phyloP scores from a whole-genome alignment of 2,888 invertebrate species.

The Lycia hirtaria region DNA sequence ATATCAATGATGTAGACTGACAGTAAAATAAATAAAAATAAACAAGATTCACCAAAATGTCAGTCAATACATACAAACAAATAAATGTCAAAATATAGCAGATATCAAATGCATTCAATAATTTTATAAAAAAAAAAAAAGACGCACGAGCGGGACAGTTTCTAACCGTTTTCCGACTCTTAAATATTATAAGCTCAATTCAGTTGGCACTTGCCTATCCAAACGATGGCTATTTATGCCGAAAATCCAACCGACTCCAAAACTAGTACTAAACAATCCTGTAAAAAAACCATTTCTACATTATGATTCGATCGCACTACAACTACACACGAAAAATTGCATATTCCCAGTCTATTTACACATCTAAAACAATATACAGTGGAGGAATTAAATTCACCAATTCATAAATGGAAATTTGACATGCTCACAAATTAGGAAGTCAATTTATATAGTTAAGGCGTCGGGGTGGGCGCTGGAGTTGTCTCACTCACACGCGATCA shows the following conservation, averaged over 20 bases:
- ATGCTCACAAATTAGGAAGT: constrained; percentile 40
- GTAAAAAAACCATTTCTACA: constrained; percentile 23
- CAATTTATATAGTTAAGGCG: constrained; percentile 17
- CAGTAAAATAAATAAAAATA: too few relatives aligned
- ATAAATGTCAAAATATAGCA: background rate
- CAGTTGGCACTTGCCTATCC: background rate
- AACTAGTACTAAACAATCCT: background rate
- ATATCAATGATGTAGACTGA: too few relatives aligned
- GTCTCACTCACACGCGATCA: too few relatives aligned
- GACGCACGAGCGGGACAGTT: too few relatives aligned
- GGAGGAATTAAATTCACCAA: constrained; percentile 75
- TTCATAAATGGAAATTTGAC: constrained; percentile 77
- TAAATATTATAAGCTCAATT: background rate
- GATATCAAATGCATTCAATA: too few relatives aligned
- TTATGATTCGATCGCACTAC: constrained; percentile 36
- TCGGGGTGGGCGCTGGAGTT: background rate
- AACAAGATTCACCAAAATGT: too few relatives aligned
- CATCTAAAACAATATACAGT: constrained; percentile 76
- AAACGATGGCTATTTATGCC: background rate
- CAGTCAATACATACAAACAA: too few relatives aligned
- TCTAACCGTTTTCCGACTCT: too few relatives aligned
- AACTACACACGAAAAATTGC: constrained; percentile 57
- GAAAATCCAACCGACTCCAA: constrained; percentile 1
- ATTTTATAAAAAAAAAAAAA: too few relatives aligned
- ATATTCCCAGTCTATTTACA: constrained; percentile 61